Conservation (phyloP, 2,113 vertebrate species). For the Clinocottus analis region DNA sequence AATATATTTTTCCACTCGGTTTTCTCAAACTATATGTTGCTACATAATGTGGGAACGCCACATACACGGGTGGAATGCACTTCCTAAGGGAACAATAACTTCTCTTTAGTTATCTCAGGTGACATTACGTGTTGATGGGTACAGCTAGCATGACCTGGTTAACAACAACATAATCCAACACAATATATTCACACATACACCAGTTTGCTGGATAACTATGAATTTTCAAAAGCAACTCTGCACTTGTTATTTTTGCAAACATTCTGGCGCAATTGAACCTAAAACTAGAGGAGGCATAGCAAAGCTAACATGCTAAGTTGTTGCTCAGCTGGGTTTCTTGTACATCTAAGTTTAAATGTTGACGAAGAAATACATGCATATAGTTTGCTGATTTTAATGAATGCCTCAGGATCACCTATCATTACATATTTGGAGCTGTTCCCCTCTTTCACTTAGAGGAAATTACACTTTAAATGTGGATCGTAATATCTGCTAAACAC, state of each 20-base stretch:
- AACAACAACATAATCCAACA: not conserved
- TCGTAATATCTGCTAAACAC: constrained; percentile 35
- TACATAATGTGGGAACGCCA: not conserved
- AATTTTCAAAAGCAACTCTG: not conserved
- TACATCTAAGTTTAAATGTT: not conserved
- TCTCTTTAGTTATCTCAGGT: not conserved
- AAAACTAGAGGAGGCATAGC: not conserved
- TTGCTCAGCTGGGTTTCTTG: not conserved
- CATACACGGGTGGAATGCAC: not conserved
- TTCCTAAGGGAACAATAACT: not conserved
- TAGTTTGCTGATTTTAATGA: not conserved
- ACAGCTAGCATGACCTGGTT: not conserved
- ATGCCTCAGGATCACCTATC: not conserved
- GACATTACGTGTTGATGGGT: not conserved
- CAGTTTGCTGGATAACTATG: not conserved
- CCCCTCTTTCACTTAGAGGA: not conserved
- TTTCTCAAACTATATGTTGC: not conserved
- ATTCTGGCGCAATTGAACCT: not conserved
- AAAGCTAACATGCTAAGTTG: not conserved
- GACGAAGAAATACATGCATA: not conserved
- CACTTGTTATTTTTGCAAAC: not conserved
- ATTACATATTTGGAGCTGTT: not conserved
- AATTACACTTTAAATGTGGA: constrained; percentile 9
- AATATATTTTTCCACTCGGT: not conserved
- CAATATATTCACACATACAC: not conserved